A percentile compares a stretch with the other conserved stretches of the same genome.
Evolutionary conservation across 1,140 invertebrate genomes (phyloP).

Genomic region (Dinoponera quadriceps): DNA sequence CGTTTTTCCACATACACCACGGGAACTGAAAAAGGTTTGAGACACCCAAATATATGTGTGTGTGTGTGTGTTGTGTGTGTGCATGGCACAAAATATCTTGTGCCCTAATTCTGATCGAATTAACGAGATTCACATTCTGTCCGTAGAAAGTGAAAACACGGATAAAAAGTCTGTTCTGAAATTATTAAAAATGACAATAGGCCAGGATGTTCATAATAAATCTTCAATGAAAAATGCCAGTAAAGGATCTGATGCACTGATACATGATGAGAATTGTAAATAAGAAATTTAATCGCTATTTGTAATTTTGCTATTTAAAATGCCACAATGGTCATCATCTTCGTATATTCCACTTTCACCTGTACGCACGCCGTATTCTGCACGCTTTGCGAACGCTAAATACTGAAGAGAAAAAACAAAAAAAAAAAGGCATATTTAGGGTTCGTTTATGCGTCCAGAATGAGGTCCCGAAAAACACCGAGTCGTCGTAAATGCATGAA

Average conservation of each 20-base stretch:
- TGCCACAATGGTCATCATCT: conserved; percentile 48
- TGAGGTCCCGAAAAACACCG: background rate
- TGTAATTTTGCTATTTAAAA: conserved; percentile 60
- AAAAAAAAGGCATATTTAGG: background rate
- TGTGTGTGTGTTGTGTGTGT: too few relatives aligned
- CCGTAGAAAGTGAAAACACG: conserved; percentile 85
- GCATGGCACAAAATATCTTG: background rate
- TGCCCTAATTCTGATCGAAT: background rate
- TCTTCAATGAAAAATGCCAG: conserved; percentile 76
- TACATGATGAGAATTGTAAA: conserved; percentile 50
- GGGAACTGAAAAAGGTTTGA: too few relatives aligned
- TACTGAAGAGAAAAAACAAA: background rate
- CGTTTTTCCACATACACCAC: too few relatives aligned
- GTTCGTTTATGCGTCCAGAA: background rate
- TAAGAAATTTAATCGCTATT: conserved; percentile 62
- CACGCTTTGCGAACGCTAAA: too few relatives aligned
- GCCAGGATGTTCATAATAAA: conserved; percentile 81
- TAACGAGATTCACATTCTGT: conserved; percentile 58
- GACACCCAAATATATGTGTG: background rate
- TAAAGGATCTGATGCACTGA: conserved; percentile 61
- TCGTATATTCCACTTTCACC: conserved; percentile 47
- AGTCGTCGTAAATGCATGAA: conserved; percentile 44
- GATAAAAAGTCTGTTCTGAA: conserved; percentile 86
- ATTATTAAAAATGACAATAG: conserved; percentile 86
- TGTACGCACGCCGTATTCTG: background rate